These are phyloP conservation scores for Manis crassicaudata DNA, from an alignment of 2,797 vertebrate genomes.

Conservation along the genomic window DNA sequence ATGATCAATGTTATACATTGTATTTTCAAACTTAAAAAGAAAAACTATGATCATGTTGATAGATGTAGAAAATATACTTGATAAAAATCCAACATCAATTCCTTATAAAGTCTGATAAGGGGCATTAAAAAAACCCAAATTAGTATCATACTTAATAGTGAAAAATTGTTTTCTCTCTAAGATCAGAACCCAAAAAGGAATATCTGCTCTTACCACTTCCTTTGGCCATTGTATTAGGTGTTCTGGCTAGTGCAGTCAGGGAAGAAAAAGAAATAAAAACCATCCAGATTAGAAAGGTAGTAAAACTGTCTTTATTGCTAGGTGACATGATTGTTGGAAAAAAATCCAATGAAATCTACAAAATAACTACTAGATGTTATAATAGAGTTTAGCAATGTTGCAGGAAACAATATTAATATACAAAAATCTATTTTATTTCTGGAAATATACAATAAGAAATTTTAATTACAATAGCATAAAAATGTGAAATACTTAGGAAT, in stretches of 20 bases:
- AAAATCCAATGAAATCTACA: background rate
- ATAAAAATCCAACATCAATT: background rate
- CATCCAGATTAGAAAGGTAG: background rate
- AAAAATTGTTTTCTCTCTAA: background rate
- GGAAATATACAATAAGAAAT: background rate
- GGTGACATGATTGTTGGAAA: background rate
- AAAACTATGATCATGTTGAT: background rate
- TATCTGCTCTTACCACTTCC: background rate
- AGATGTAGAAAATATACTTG: background rate
- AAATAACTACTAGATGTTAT: background rate
- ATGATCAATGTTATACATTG: background rate
- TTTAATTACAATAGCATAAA: background rate
- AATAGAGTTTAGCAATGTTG: background rate
- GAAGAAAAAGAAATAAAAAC: background rate
- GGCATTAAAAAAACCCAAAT: background rate
- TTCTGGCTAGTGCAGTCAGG: background rate
- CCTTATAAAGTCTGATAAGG: background rate
- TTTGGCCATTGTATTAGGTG: background rate
- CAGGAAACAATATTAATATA: background rate
- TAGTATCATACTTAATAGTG: background rate
- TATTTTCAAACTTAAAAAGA: background rate
- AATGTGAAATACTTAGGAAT: background rate
- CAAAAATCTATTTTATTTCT: background rate
- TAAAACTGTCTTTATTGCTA: background rate
- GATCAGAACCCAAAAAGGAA: background rate